Base-by-base conservation (phyloP, 1,140 invertebrate species). In the Dendrolimus kikuchii region DNA sequence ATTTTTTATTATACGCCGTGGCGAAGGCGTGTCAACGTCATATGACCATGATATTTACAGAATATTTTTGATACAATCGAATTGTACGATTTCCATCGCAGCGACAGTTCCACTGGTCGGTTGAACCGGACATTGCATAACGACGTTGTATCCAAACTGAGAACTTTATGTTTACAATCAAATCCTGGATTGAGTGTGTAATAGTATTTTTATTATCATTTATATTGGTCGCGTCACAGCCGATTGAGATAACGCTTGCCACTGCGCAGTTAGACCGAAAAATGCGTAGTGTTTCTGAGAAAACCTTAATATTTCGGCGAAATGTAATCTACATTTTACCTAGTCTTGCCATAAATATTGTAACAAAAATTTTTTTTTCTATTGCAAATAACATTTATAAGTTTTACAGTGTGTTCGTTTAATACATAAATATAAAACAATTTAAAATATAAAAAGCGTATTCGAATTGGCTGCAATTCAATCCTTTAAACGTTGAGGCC, bases 141-240 rank as follows among this genome's bases (percentile, higher is more conserved):
- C 53, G 60, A 61, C 58, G 68, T 65, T 71, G 69, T 49, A 64
- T 56, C 38, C 23, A n/a, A 46, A 51, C 10, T 47, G 38, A 45
- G 54, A 55, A 57, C 40, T 57, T 62, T 62, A 53, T 44, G 47
- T 57, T 47, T 55, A 52, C 53, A 53, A 38, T 57, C 60, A 65
- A 56, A 57, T 51, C 37, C 41, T 66, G 55, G 59, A 64, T 69
- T 51, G 64, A 65, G 62, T 44, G 51, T 65, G 60, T 67, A 57
- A 66, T 72, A 72, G 71, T 71, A 57, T 75, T 72, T 74, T 71
- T 70, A 75, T 77, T 81, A 78, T 77, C 74, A 65, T 73, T 74
- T 74, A 71, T 80, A 81, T 81, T 72, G 66, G 65, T 67, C 60
- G 57, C 60, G 75, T 71, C 68, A 71, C 64, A 64, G 67, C 62